Conservation (phyloP, 2,888 invertebrate genomes). For the Sclerodermus sp. region DNA sequence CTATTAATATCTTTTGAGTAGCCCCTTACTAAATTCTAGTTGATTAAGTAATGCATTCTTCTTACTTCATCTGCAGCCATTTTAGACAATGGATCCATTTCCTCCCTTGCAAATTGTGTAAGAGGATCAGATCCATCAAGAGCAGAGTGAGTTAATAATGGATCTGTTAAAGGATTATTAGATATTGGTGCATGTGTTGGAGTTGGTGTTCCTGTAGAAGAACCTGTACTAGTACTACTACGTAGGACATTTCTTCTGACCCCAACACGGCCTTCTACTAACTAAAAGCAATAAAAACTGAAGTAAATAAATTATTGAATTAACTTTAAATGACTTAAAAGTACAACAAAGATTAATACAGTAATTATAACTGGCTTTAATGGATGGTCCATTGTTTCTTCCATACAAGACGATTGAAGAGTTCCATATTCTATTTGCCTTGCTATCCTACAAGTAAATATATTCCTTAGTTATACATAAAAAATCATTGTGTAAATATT, state of each 20-base stretch:
- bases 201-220: conserved; percentile 58
- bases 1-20: conserved; percentile 26
- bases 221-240: conserved; percentile 58
- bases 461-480: too few relatives aligned
- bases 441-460: conserved; percentile 35
- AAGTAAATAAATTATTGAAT: conserved; percentile 3
- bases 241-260: conserved; percentile 60
- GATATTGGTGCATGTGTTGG: conserved; percentile 50
- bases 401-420: conserved; percentile 29
- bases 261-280: conserved; percentile 61
- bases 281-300: conserved; percentile 43
- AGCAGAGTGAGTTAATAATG: conserved; percentile 59
- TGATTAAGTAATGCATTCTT: conserved; percentile 2
- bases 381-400: conserved; percentile 63
- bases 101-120: conserved; percentile 69
- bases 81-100: conserved; percentile 68
- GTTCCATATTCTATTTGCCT: conserved; percentile 37
- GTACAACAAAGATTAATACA: conserved; percentile 36
- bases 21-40: not conserved
- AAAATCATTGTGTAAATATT: not conserved
- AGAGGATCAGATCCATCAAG: conserved; percentile 76
- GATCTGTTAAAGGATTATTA: conserved; percentile 59
- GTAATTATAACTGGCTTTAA: conserved; percentile 61
- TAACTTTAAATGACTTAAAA: conserved; percentile 5
- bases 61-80: conserved; percentile 63